Evolutionary conservation across 2,888 invertebrate genomes (phyloP).

Genomic region (Polia nebulosa): DNA sequence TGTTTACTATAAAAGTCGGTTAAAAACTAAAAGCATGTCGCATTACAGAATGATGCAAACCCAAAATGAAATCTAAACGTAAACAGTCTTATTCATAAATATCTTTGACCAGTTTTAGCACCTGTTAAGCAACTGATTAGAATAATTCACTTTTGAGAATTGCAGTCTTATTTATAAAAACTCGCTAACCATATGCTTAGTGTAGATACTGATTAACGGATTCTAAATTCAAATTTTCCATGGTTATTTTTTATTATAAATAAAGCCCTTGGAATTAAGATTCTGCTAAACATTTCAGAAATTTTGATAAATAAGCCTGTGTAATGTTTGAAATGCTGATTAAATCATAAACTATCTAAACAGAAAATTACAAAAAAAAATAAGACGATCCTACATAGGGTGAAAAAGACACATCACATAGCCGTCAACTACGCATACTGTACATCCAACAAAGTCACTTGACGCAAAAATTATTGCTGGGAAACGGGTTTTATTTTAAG

Average conservation of each 20-base stretch:
- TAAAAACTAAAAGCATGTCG: slow-evolving; percentile 19
- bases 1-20: too few relatives aligned
- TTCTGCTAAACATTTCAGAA: background rate
- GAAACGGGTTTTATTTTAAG: too few relatives aligned
- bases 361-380: background rate
- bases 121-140: background rate
- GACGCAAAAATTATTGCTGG: background rate
- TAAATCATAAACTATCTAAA: slow-evolving; percentile 1
- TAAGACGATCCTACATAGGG: too few relatives aligned
- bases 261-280: too few relatives aligned
- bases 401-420: too few relatives aligned
- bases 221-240: too few relatives aligned
- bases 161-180: too few relatives aligned
- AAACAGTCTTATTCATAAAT: background rate
- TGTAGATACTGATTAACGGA: too few relatives aligned
- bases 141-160: background rate
- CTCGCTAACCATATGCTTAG: too few relatives aligned
- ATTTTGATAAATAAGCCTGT: background rate
- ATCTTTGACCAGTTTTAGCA: background rate
- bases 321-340: slow-evolving; percentile 43
- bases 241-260: too few relatives aligned
- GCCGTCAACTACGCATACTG: too few relatives aligned
- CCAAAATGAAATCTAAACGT: slow-evolving; percentile 19
- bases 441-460: too few relatives aligned
- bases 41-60: slow-evolving; percentile 29